Evolutionary conservation across 2,888 invertebrate species (phyloP), one percentile per base, ranked within the genome.

Genomic region (Ennomos erosarius): DNA sequence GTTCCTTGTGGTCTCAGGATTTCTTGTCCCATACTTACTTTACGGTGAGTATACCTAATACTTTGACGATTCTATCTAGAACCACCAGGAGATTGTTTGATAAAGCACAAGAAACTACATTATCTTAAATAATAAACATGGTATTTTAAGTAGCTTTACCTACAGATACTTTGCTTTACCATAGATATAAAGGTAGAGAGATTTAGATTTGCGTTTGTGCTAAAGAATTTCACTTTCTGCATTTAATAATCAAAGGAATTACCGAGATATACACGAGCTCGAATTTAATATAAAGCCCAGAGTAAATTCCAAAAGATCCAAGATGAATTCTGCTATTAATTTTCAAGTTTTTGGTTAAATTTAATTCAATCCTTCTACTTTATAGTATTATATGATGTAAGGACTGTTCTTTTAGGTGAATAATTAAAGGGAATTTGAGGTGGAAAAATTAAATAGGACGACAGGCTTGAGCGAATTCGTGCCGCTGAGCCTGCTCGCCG

Each of bases 401-500:
- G n/a, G 33, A 57, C 10, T 35, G 40, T 57, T 46, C 43, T 38
- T 43, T 52, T 39, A 53, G 46, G 34, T 12, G 49, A 55, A 49
- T 55, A 54, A 45, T 48, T 55, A 44, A 11, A 49, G 8, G 35
- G 36, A 68, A 68, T 73, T 70, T 38, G 67, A 69, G 60, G 74
- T 72, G 69, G 64, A 67, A 72, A 71, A 70, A 71, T 65, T 65
- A 72, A 67, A 59, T 55, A 51, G 13, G 16, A 33, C 38, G 53
- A 40, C 55, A 38, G 57, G 55, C 55, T 55, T 51, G 56, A 65
- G 65, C 59, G 59, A 68, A 68, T 56, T 67, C 85, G 84, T 86
- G 86, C 82, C 79, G 63, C 54, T 59, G 61, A 64, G 69, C 60
- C 71, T 60, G 56, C 64, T 60, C 61, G 62, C 66, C 69, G 84